Evolutionary conservation across 53 echinoderm and acorn worm genomes (phyloP).

Genomic region (Crossaster papposus): DNA sequence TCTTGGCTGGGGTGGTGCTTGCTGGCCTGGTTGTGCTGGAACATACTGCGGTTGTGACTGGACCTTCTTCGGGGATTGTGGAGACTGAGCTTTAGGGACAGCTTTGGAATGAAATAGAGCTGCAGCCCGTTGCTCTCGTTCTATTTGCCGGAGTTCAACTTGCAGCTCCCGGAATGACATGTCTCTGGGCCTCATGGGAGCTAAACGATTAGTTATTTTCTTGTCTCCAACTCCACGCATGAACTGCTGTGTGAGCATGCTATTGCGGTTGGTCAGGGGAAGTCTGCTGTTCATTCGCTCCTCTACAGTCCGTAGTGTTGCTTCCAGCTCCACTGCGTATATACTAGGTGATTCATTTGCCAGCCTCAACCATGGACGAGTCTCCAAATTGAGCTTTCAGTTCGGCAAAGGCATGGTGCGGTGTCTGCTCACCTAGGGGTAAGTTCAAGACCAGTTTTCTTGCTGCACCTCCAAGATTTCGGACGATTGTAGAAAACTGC

Average conservation of each 20-base stretch:
- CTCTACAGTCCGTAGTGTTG: conserved; percentile 1
- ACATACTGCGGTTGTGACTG: not conserved
- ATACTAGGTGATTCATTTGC: conserved; percentile 24
- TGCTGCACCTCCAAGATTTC: conserved; percentile 14
- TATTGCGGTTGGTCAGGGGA: not conserved
- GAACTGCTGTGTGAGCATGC: conserved; percentile 27
- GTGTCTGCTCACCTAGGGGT: not conserved
- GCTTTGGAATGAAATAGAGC: too few relatives aligned
- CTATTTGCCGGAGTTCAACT: conserved; percentile 22
- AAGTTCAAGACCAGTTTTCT: conserved; percentile 36
- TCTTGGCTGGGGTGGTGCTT: too few relatives aligned
- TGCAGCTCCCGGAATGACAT: conserved; percentile 8
- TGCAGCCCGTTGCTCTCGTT: not conserved
- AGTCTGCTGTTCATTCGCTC: not conserved
- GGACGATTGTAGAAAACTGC: conserved; percentile 11
- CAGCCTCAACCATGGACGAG: not conserved
- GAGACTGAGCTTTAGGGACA: not conserved
- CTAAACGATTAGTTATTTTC: not conserved
- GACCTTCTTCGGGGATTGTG: not conserved
- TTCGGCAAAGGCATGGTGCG: not conserved
- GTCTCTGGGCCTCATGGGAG: conserved; percentile 30
- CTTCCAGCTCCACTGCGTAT: conserved; percentile 30
- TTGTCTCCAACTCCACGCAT: conserved; percentile 8
- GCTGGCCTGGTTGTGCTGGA: too few relatives aligned
- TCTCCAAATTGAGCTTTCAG: conserved; percentile 3